Evolutionary conservation across 2,888 invertebrate genomes (phyloP), one percentile per base, ranked within the genome.

Genomic region (Pseudococcus longispinus): DNA sequence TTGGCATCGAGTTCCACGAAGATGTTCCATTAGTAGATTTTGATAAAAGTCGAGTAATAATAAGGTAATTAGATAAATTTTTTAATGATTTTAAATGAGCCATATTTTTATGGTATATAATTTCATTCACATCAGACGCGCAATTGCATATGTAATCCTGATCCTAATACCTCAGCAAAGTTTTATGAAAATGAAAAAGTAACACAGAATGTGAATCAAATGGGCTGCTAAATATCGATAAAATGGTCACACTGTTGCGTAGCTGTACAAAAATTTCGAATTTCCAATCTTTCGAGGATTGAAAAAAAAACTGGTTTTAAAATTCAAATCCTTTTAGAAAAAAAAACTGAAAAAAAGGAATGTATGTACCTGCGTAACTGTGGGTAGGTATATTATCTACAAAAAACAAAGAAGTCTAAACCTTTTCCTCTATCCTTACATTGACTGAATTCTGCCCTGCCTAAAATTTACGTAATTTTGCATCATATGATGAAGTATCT

Each of bases 41-140:
- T 18, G 29, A 29, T 70, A 29, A 70, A 13, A 13, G 65, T 18
- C 65, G 65, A 65, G 9, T 26, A 23, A 65, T 65, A 65, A 65
- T n/a, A 65, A 65, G 23, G 26, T 65, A 65, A 65, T 65, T 65
- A 65, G 65, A 65, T 65, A 4, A 60, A 60, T 18, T 70, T 23
- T 65, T 70, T 29, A 70, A 70, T 29, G 70, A 70, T 70, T 70
- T 70, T 70, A 18, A 29, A 70, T 70, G 70, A 29, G 18, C 70
- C 29, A 5, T 29, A 15, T 18, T 70, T 70, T 23, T 13, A 8
- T 65, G 51, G 8, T 51, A n/a, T 15, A 6, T 20, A 3, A 51
- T 51, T 51, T n/a, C 5, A 51, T 15, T 51, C n/a, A 4, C 4
- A 51, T 51, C 15, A 51, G 51, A 51, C n/a, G 2, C 1, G 13